Evolutionary conservation across 2,888 invertebrate genomes (phyloP).

Genomic region (Galerucella pusilla): DNA sequence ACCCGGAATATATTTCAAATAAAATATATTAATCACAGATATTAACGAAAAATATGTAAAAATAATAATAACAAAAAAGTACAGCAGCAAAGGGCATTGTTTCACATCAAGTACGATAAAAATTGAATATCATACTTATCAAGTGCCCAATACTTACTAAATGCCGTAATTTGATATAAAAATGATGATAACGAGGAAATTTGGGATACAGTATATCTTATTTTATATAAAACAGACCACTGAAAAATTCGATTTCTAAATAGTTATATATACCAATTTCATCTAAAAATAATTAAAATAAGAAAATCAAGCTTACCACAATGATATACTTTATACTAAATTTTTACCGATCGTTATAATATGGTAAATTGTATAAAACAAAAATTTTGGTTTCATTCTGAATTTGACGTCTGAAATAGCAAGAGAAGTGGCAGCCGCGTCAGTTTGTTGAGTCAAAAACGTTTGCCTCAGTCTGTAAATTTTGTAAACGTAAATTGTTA

Average conservation of each 20-base stretch:
- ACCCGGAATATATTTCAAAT: neutral
- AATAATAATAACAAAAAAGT: too few species aligned
- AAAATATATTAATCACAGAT: neutral
- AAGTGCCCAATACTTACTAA: too few species aligned
- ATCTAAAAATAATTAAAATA: constrained; percentile 1
- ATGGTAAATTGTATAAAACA: neutral
- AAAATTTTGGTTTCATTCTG: neutral
- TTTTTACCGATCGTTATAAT: neutral
- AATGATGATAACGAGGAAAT: neutral
- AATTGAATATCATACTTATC: too few species aligned
- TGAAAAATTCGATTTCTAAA: constrained; percentile 9
- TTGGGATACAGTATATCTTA: constrained; percentile 7
- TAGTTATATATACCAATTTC: neutral
- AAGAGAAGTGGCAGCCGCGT: too few species aligned
- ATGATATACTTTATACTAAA: constrained; percentile 5
- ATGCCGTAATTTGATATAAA: neutral
- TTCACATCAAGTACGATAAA: too few species aligned
- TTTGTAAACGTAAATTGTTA: too few species aligned
- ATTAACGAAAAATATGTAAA: neutral
- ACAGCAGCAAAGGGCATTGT: too few species aligned
- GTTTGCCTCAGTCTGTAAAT: too few species aligned
- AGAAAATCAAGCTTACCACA: neutral
- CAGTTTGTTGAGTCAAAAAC: too few species aligned
- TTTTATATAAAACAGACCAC: constrained; percentile 2
- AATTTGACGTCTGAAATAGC: too few species aligned